A percentile compares a stretch with the other conserved stretches of the same genome.
Conservation (phyloP, 2,797 vertebrate species). For the Pampus argenteus region DNA sequence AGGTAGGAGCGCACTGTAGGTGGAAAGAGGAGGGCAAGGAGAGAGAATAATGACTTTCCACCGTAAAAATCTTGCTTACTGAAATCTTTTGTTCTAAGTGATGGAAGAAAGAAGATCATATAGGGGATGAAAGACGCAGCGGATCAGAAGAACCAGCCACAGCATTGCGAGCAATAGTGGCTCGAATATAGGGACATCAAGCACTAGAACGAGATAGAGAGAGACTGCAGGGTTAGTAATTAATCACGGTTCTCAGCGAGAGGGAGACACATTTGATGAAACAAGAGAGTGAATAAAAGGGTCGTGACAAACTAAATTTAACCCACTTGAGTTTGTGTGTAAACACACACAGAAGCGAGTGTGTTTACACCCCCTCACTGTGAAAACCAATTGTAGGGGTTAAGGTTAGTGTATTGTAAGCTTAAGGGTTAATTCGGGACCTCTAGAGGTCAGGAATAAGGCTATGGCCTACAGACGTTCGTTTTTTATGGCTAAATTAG, state of each 20-base stretch:
- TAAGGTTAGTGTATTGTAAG: background rate
- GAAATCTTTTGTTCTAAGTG: slow-evolving; percentile 67
- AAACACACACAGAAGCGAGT: background rate
- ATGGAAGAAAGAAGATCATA: slow-evolving; percentile 13
- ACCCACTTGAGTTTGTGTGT: slow-evolving; percentile 21
- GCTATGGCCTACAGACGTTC: background rate
- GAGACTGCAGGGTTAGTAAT: slow-evolving; percentile 54
- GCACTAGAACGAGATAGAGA: slow-evolving; percentile 15
- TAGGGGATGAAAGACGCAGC: slow-evolving; percentile 17
- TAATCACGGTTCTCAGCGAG: slow-evolving; percentile 56
- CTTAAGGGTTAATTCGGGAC: background rate
- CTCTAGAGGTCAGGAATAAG: background rate
- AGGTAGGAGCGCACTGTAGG: slow-evolving; percentile 60
- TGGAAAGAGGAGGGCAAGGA: slow-evolving; percentile 43
- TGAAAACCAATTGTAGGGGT: background rate
- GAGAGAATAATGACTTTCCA: slow-evolving; percentile 62
- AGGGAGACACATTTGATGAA: slow-evolving; percentile 45
- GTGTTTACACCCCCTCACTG: slow-evolving; percentile 5
- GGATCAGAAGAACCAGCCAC: slow-evolving; percentile 32
- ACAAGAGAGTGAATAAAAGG: slow-evolving; percentile 22
- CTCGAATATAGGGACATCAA: slow-evolving; percentile 33
- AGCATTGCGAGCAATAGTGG: slow-evolving; percentile 21
- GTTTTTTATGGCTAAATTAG: background rate
- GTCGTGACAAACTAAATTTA: slow-evolving; percentile 41
- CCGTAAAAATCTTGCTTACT: slow-evolving; percentile 44